Evolutionary conservation across 2,888 invertebrate genomes (phyloP), one percentile per base, ranked within the genome.

Genomic region (Ophioninae sp.): DNA sequence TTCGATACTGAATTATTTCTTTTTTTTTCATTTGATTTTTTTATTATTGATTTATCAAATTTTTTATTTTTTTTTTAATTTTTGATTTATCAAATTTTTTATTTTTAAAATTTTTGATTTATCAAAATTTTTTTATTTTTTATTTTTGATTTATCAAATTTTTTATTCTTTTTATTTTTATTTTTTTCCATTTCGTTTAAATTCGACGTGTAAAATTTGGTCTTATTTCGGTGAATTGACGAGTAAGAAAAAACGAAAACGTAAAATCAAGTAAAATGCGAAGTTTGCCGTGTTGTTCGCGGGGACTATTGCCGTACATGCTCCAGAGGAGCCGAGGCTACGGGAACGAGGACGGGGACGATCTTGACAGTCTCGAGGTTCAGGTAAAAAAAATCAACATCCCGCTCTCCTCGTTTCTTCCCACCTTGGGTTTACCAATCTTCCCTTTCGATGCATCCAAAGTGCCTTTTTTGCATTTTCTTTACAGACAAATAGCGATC

Each of bases 341-440:
- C 30, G 83, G 80, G 23, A 82, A 68, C 59, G 73, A 79, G 8
- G 22, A 69, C 13, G 85, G 80, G 23, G 83, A 51, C 37, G 68
- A 74, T 78, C 22, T 81, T 41, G 88, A 89, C 80, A 87, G 86
- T 41, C 85, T 89, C 67, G 87, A 89, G 17, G 74, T 85, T 81
- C 80, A 87, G 87, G 89, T 89, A 51, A 51, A 86, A 82, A 76
- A 86, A 82, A 76, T 75, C 23, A n/a, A 20, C 13, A 39, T 39
- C 13, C 30, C 44, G 22, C 59, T 37, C 41, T 59, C 56, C 13
- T 56, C n/a, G n/a, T 7, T 30, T 75, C 23, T 30, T 61, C 37
- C 17, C 13, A 58, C 20, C 30, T 51, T n/a, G 9, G 8, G 7
- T n/a, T 6, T 17, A 56, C 20, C 37, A 58, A 61, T 61, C 8